phyloP scores from a whole-genome alignment of 2,888 invertebrate genomes.

The Eurytoma adleriae region DNA sequence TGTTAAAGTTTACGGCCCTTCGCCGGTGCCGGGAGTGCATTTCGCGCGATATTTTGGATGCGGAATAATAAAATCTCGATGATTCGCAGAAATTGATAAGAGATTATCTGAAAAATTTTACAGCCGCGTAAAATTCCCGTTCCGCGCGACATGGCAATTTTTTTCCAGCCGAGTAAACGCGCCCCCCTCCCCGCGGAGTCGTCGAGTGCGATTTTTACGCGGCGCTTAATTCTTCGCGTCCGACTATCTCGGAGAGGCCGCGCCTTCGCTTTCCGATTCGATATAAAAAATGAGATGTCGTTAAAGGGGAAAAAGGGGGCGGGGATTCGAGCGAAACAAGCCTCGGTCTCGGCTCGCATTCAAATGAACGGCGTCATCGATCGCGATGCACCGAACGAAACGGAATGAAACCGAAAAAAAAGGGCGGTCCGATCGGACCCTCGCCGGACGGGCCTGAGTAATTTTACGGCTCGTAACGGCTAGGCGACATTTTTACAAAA shows the following conservation, averaged over 20 bases:
- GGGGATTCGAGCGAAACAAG: not conserved
- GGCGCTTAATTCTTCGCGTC: too few species aligned
- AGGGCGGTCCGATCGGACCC: not conserved
- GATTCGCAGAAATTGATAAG: constrained; percentile 12
- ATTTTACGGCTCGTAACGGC: constrained; percentile 58
- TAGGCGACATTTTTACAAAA: constrained; percentile 47
- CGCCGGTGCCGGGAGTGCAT: not conserved
- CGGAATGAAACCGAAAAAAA: not conserved
- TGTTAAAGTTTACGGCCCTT: constrained; percentile 15
- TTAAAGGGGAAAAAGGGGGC: too few species aligned
- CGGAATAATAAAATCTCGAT: constrained; percentile 27
- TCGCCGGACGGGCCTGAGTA: constrained; percentile 27
- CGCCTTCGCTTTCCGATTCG: too few species aligned
- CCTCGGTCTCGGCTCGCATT: too few species aligned
- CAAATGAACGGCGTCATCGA: not conserved
- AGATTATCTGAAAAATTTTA: constrained; percentile 17
- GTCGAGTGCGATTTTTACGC: too few species aligned
- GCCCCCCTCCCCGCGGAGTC: too few species aligned
- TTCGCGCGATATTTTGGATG: constrained; percentile 6
- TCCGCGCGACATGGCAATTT: not conserved
- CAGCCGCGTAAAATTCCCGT: not conserved
- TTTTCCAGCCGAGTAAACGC: not conserved
- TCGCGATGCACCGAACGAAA: not conserved
- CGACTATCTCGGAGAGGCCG: too few species aligned
- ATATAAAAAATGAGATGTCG: too few species aligned